Evolutionary conservation across 2,113 vertebrate genomes (phyloP), one percentile per base, ranked within the genome.

Genomic region (Menura novaehollandiae): DNA sequence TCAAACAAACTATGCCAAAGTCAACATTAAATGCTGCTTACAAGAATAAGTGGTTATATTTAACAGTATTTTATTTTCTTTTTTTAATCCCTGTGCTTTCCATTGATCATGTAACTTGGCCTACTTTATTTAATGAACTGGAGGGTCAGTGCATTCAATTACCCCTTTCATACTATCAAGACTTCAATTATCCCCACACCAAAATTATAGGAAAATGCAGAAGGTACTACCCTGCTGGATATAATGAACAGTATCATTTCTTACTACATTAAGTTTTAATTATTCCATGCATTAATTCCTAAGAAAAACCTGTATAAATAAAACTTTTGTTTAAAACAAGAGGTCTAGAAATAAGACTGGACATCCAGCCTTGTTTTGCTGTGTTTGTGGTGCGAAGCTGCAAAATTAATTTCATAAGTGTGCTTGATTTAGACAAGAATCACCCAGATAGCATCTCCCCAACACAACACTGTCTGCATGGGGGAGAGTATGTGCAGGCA

Each of bases 91-190:
- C 79, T 91, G 56, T 93, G 89, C 96, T 98, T 98, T 97, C 97
- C 96, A 98, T 98, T 97, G 97, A 97, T 98, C 98, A 98, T 96
- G 95, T 97, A 98, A 97, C 98, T 98, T 98, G 97, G 98, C 98
- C 97, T 98, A 98, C 98, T 98, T 98, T 99, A 98, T 98, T 99
- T 99, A 98, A 99, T 98, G 98, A 98, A 98, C 98, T 98, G 97
- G 98, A 99, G 99, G 99, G 99, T 99, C 99, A 99, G 98, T 93
- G 98, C 98, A 98, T 99, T 98, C 98, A 98, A 98, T 98, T 98
- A 98, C 98, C 98, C 98, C 98, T 98, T 99, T 98, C 98, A 98
- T 98, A 98, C 98, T 98, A 97, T 98, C 98, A 98, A 98, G 98
- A 98, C 98, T 98, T 98, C 98, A 98, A 99, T 98, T 98, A 98